Evolutionary conservation across 2,888 invertebrate species (phyloP).

Genomic region (Apotomis turbidana): DNA sequence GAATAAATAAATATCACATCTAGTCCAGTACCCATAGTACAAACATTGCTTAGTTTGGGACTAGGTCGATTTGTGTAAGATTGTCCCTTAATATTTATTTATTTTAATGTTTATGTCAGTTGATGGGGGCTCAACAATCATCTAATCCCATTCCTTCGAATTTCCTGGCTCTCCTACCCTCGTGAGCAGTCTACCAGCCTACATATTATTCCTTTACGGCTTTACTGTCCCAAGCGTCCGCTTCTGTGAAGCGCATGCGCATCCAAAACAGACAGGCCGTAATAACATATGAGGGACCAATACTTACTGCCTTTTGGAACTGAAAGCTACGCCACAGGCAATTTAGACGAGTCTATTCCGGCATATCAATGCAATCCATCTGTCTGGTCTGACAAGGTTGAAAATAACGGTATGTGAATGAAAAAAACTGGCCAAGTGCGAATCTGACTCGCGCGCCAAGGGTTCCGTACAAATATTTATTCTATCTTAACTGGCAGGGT

Average conservation of each 20-base stretch:
- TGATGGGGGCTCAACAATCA: no score
- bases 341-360: conserved; percentile 17
- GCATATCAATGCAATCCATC: conserved; percentile 11
- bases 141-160: not conserved
- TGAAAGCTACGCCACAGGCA: not conserved
- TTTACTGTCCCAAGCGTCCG: conserved; percentile 4
- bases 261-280: not conserved
- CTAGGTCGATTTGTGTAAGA: no score
- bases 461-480: no score
- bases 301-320: not conserved
- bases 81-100: no score
- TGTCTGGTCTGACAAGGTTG: conserved; percentile 1
- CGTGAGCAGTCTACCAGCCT: conserved; percentile 44
- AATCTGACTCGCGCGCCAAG: not conserved
- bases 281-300: not conserved
- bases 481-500: no score
- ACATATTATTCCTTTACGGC: conserved; percentile 42
- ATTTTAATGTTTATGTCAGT: no score
- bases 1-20: no score
- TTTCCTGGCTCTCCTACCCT: conserved; percentile 6
- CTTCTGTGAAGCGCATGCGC: not conserved
- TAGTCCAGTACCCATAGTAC: no score
- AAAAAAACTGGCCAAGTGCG: not conserved
- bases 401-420: not conserved
- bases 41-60: no score